These are phyloP conservation scores for Perizoma flavofasciatum DNA, from an alignment of 2,888 invertebrate genomes.

Conservation along the genomic window DNA sequence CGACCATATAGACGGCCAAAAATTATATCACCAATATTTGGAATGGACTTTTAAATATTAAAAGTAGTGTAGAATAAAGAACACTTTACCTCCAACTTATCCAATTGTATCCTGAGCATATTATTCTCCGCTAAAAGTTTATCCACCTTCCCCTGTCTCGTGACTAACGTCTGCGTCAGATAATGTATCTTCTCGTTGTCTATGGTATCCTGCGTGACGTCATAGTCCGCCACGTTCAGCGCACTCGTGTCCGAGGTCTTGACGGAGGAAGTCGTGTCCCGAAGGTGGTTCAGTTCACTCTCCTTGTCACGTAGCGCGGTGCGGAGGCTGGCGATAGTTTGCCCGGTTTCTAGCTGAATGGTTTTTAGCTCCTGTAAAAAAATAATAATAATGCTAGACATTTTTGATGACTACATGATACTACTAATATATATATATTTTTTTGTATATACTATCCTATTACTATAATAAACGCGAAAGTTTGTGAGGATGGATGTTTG, in stretches of 20 bases:
- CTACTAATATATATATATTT: too few species aligned
- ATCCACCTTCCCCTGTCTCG: constrained; percentile 94
- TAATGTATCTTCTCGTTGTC: constrained; percentile 77
- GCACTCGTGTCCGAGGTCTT: constrained; percentile 60
- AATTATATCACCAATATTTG: too few species aligned
- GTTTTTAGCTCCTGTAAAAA: constrained; percentile 63
- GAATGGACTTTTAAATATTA: too few species aligned
- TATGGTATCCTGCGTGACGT: constrained; percentile 55
- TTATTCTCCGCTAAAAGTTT: constrained; percentile 92
- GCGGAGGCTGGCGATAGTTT: constrained; percentile 63
- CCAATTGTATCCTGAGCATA: constrained; percentile 92
- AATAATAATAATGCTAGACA: background rate
- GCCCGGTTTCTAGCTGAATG: constrained; percentile 60
- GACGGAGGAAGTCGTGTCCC: constrained; percentile 49
- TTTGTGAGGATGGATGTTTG: too few species aligned
- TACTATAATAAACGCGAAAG: too few species aligned
- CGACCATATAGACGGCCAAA: too few species aligned
- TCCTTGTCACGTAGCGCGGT: constrained; percentile 64
- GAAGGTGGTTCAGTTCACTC: constrained; percentile 54
- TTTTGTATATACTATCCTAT: too few species aligned
- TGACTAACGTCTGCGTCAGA: constrained; percentile 92
- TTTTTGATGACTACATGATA: too few species aligned
- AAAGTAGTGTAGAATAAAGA: too few species aligned
- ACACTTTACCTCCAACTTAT: constrained; percentile 87
- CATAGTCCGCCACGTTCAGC: constrained; percentile 74